Percentiles rank a stretch among this genome's conserved stretches.
Evolutionary conservation across 2,113 vertebrate genomes (phyloP).

Genomic region (Capreolus pygargus): DNA sequence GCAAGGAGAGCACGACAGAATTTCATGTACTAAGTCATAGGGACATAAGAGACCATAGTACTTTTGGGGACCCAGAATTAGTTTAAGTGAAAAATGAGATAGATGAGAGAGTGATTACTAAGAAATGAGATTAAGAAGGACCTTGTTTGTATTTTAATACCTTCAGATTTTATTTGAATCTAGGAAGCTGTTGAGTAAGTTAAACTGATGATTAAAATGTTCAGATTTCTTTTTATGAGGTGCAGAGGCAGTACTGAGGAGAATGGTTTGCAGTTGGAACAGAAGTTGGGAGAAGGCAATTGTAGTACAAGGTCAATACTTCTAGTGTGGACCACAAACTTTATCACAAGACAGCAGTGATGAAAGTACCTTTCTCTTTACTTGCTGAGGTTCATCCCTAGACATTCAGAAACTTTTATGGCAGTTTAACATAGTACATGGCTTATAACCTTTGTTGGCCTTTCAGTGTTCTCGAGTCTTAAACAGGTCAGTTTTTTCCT

Average conservation of each 20-base stretch:
- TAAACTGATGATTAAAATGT: background rate
- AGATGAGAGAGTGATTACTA: background rate
- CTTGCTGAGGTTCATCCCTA: background rate
- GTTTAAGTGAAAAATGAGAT: background rate
- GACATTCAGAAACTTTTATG: background rate
- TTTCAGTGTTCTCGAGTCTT: background rate
- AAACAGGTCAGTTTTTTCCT: background rate
- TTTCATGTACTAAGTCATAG: background rate
- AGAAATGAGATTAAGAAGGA: constrained; percentile 4
- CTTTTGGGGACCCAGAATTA: background rate
- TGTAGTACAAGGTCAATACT: background rate
- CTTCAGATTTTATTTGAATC: constrained; percentile 29
- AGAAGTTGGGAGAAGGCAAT: constrained; percentile 4
- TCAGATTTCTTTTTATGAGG: constrained; percentile 28
- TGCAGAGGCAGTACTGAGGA: background rate
- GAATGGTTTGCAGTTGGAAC: background rate
- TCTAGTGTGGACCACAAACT: background rate
- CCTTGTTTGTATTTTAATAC: background rate
- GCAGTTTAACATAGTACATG: background rate
- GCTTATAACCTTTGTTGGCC: constrained; percentile 8
- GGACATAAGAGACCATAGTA: background rate
- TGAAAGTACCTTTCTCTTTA: background rate
- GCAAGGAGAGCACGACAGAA: background rate
- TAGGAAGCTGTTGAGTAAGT: background rate
- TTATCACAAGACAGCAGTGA: background rate